These are phyloP conservation scores for Elaphurus davidianus DNA, from an alignment of 2,113 vertebrate genomes.

Conservation along the genomic window DNA sequence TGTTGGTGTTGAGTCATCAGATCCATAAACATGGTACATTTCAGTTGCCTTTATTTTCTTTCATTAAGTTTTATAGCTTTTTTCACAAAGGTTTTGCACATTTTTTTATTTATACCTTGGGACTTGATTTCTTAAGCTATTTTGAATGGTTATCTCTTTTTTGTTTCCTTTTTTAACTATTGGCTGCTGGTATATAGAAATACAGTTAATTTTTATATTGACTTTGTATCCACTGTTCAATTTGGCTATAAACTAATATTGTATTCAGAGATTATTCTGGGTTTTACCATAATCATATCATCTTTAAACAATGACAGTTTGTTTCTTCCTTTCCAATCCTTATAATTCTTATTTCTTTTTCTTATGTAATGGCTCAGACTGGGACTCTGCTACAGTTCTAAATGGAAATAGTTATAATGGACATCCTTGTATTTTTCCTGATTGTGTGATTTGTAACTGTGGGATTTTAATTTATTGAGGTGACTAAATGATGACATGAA, in stretches of 20 bases:
- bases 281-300: neutral
- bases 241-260: neutral
- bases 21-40: neutral
- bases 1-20: neutral
- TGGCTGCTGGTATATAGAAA: neutral
- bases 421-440: neutral
- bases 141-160: neutral
- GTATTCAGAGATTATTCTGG: neutral
- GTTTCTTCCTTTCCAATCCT: neutral
- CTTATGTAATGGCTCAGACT: neutral
- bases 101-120: neutral
- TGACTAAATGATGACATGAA: neutral
- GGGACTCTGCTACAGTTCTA: neutral
- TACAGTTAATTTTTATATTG: neutral
- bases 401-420: neutral
- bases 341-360: neutral
- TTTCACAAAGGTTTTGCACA: neutral
- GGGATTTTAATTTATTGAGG: neutral
- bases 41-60: neutral
- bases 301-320: neutral
- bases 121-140: neutral
- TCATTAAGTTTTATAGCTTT: neutral
- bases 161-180: neutral
- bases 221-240: neutral
- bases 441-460: neutral